Evolutionary conservation across 2,888 invertebrate genomes (phyloP), one percentile per base, ranked within the genome.

Genomic region (Linnaemya tessellans): DNA sequence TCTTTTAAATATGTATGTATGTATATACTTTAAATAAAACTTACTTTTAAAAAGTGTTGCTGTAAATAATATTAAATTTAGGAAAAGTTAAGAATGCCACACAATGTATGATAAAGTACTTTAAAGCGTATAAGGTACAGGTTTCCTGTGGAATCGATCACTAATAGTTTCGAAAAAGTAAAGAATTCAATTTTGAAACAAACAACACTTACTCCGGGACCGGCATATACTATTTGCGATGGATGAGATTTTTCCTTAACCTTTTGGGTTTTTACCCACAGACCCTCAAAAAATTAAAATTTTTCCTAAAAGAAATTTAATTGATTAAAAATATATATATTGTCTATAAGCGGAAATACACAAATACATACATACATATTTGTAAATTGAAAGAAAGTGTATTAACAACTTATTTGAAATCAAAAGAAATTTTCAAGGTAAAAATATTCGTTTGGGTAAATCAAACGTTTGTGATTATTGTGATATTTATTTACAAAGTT

Each of bases 111-210:
- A 70, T 74, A 74, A 81, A 74, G 81, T 49, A 38, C 68, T 78
- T 80, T 81, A 49, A 81, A 65, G 84, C 43, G 78, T 38, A 79
- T 58, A 81, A 79, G 68, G 18, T 43, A 64, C 90, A 88, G 88
- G 81, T 90, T 91, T 90, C 91, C 89, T 89, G 89, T 88, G 88
- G 86, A 87, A 89, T 87, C 88, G 88, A 87, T 87, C 90, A 84
- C 89, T 91, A 91, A 91, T 90, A 90, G 90, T 89, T 90, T 90
- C 89, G 89, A 88, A 84, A 85, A 77, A 86, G 79, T 81, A 87
- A 80, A 82, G 80, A 84, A 78, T 77, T 80, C 79, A 68, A 56
- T 77, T 67, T 81, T 64, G 56, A 84, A 64, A 49, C 56, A 10
- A 56, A 78, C 70, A 80, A 81, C 78, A 74, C 80, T 43, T 62